These are phyloP conservation scores for Drosophila novamexicana DNA, from an alignment of 1,140 invertebrate species.

Conservation along the genomic window DNA sequence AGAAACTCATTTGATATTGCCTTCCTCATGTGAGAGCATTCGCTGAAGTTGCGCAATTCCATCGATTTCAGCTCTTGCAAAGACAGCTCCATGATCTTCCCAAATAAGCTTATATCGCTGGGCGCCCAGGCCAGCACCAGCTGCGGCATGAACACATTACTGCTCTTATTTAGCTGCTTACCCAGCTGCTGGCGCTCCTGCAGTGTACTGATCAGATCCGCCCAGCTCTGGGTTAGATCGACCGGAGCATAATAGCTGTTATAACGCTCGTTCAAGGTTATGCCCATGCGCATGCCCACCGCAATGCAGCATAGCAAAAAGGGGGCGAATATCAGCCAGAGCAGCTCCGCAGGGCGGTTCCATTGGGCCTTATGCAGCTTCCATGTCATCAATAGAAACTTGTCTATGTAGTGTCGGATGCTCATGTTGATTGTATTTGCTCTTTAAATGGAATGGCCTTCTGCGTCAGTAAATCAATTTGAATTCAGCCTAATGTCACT, in stretches of 20 bases:
- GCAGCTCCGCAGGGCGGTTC: constrained; percentile 35
- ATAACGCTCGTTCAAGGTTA: not conserved
- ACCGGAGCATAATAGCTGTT: constrained; percentile 38
- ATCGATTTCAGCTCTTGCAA: constrained; percentile 1
- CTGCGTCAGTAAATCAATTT: not conserved
- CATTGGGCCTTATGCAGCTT: constrained; percentile 50
- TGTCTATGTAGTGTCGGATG: constrained; percentile 35
- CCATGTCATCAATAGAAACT: constrained; percentile 54
- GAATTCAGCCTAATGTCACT: too few species aligned
- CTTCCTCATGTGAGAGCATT: constrained; percentile 9
- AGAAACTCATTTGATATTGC: constrained; percentile 5
- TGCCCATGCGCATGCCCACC: constrained; percentile 20
- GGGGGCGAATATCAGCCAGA: constrained; percentile 36
- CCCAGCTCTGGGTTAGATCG: constrained; percentile 42
- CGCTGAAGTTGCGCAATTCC: not conserved
- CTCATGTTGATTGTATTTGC: constrained; percentile 34
- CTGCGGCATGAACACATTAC: constrained; percentile 50
- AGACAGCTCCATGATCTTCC: constrained; percentile 1
- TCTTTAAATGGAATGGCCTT: not conserved
- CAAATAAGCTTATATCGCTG: constrained; percentile 1
- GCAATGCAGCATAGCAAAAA: constrained; percentile 24
- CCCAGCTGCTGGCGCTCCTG: not conserved
- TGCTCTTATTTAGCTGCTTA: not conserved
- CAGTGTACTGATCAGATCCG: constrained; percentile 34
- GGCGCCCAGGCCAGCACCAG: constrained; percentile 60